These are phyloP conservation scores for Chrysolina haemoptera DNA, from an alignment of 2,888 invertebrate species.

Conservation along the genomic window DNA sequence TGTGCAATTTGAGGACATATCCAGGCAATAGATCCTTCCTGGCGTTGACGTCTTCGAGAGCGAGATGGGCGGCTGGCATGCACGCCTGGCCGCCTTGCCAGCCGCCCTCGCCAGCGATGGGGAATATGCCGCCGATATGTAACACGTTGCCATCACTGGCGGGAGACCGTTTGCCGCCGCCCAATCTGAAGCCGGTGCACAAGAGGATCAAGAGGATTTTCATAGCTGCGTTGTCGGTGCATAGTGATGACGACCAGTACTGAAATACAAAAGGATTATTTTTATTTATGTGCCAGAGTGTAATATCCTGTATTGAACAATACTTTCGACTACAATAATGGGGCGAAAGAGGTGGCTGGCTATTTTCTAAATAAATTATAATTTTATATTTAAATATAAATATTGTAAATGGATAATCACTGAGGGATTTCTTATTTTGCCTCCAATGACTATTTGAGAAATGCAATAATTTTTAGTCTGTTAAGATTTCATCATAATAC, in stretches of 20 bases:
- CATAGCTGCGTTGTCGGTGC: conserved; percentile 64
- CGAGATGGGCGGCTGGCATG: conserved; percentile 97
- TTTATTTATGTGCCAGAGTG: too few relatives aligned
- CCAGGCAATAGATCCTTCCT: conserved; percentile 90
- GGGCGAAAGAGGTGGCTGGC: too few relatives aligned
- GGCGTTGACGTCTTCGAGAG: conserved; percentile 95
- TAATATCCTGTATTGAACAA: too few relatives aligned
- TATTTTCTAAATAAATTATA: too few relatives aligned
- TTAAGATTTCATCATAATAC: too few relatives aligned
- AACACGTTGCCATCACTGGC: conserved; percentile 76
- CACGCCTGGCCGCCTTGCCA: conserved; percentile 99
- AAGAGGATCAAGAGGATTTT: conserved; percentile 56
- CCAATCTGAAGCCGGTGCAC: conserved; percentile 24
- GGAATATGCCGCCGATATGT: conserved; percentile 98
- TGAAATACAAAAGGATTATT: conserved; percentile 55
- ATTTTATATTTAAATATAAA: too few relatives aligned
- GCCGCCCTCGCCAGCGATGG: conserved; percentile 95
- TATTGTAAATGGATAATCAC: too few relatives aligned
- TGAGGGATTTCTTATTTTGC: too few relatives aligned
- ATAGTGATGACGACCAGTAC: conserved; percentile 67
- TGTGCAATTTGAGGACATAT: conserved; percentile 91
- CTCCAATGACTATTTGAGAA: too few relatives aligned
- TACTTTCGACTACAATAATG: too few relatives aligned
- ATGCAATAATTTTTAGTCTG: too few relatives aligned
- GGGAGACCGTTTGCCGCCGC: conserved; percentile 37